Base-by-base conservation (phyloP, 2,113 vertebrate species). In the Piaya cayana region DNA sequence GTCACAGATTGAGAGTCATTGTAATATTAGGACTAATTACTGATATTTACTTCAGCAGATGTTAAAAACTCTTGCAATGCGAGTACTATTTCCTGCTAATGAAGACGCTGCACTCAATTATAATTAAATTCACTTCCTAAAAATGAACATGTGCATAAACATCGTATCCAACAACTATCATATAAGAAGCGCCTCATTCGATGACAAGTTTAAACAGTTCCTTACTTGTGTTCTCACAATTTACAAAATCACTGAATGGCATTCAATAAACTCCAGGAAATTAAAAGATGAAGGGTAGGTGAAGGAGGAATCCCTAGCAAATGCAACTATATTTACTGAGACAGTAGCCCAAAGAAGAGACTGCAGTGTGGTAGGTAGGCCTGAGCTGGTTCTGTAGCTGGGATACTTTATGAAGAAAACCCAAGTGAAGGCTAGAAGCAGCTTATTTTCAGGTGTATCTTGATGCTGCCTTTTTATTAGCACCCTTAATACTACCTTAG, bases 281-380 rank as follows among this genome's bases (percentile, higher is more conserved):
- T 63, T 45, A 74, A n/a, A 68, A 83, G 50, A 53, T 5, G 15
- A 34, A 58, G 58, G 19, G 30, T 0, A 52, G 21, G 45, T 50
- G 80, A 76, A 37, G 12, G 13, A 8, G 6, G 15, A 19, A 52
- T 82, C 92, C 52, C 53, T 26, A 56, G 45, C 14, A 80, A 93
- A 62, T 2, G 5, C 0, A 0, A 60, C 19, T 53, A 16, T 11
- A 14, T 32, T 47, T 47, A 63, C 17, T 18, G 42, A 78, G 64
- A 39, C 25, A 76, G 18, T 1, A 64, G 59, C 53, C 32, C 59
- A 65, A 29, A 63, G 52, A 47, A 25, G 22, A 50, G 32, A 69
- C 56, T 5, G 60, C 15, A 34, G 23, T 4, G 39, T 12, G 36
- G 23, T 0, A 64, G 43, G 23, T 7, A 80, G n/a, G n/a, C 21